phyloP scores from a whole-genome alignment of 2,113 vertebrate genomes.

The Irena cyanogastra region DNA sequence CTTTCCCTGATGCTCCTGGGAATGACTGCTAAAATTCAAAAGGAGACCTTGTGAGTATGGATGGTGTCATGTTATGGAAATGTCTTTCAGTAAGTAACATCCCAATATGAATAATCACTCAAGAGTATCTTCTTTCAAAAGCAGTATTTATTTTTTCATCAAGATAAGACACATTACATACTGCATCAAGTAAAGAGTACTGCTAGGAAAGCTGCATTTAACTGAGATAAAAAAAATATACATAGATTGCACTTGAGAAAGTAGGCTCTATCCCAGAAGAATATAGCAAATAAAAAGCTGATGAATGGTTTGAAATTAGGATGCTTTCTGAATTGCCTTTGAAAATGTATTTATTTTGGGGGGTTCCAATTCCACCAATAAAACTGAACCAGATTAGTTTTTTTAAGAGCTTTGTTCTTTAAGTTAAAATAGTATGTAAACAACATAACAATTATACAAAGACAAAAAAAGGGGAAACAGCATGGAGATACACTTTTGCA shows the following conservation, averaged over 20 bases:
- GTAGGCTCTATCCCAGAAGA: conserved; percentile 33
- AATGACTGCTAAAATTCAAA: neutral
- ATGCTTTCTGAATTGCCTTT: conserved; percentile 21
- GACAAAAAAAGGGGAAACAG: neutral
- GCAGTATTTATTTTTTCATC: conserved; percentile 72
- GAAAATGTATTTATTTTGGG: conserved; percentile 31
- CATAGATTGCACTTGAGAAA: conserved; percentile 46
- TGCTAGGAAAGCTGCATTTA: conserved; percentile 50
- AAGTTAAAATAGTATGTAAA: conserved; percentile 1
- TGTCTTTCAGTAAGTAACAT: neutral
- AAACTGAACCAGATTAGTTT: neutral
- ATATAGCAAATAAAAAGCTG: conserved; percentile 29
- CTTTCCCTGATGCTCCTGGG: neutral
- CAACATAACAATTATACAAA: neutral
- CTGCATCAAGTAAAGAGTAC: conserved; percentile 38
- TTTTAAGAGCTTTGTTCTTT: neutral
- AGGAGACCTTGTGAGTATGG: neutral
- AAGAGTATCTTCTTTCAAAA: conserved; percentile 54
- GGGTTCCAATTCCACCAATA: conserved; percentile 10
- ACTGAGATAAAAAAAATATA: conserved; percentile 26
- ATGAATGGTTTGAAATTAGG: neutral
- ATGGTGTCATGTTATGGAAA: neutral
- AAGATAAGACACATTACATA: conserved; percentile 57
- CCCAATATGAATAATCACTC: conserved; percentile 30
- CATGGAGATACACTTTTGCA: neutral